Evolutionary conservation across 2,113 vertebrate species (phyloP).

Genomic region (Sylvicapra grimmia): DNA sequence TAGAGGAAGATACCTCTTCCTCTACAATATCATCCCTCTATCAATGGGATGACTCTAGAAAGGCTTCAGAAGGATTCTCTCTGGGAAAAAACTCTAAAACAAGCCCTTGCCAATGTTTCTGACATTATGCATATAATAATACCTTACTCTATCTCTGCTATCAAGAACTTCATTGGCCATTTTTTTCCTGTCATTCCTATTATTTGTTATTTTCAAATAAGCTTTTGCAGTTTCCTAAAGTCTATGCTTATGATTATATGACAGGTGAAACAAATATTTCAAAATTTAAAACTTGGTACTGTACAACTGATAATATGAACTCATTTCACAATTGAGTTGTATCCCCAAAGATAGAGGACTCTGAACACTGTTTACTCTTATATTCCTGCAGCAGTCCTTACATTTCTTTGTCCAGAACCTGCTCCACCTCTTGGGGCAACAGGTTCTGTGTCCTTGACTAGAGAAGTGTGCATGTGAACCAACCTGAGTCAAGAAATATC

Average conservation of each 20-base stretch:
- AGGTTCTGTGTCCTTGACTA: neutral
- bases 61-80: neutral
- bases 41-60: neutral
- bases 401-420: neutral
- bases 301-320: neutral
- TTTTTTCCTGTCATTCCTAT: neutral
- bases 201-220: neutral
- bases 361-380: neutral
- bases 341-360: neutral
- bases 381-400: neutral
- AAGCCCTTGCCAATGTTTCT: neutral
- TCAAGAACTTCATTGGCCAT: neutral
- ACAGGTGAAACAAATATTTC: neutral
- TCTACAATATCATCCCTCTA: no score
- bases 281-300: neutral
- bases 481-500: neutral
- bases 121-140: neutral
- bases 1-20: no score
- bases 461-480: neutral
- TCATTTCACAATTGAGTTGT: neutral
- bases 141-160: neutral
- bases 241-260: neutral
- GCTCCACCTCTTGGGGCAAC: neutral
- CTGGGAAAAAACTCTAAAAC: neutral
- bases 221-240: neutral